phyloP scores from a whole-genome alignment of 92 coral and sea anemone genomes.

The Zoanthus sociatus region DNA sequence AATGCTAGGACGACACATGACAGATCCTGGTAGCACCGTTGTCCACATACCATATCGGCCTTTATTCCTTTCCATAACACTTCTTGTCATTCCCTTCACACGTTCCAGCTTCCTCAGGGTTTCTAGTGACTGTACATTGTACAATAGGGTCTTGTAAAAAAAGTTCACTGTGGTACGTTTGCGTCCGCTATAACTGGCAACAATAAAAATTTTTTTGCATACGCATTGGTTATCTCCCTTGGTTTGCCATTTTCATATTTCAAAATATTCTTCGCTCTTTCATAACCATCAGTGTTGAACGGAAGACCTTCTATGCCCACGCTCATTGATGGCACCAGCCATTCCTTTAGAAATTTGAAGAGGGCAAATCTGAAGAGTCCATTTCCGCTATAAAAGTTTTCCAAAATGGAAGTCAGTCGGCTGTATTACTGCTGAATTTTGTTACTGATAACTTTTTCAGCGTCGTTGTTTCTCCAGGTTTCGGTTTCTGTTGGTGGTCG shows the following conservation, averaged over 20 bases:
- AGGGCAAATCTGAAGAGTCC: slow-evolving; percentile 32
- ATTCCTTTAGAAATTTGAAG: slow-evolving; percentile 48
- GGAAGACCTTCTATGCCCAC: slow-evolving; percentile 44
- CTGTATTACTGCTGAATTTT: slow-evolving; percentile 29
- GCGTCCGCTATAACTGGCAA: slow-evolving; percentile 6
- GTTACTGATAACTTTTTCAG: slow-evolving; percentile 31
- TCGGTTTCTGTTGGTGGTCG: background rate
- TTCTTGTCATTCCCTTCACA: slow-evolving; percentile 9
- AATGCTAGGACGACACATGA: background rate
- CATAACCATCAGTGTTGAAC: slow-evolving; percentile 21
- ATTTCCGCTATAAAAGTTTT: slow-evolving; percentile 43
- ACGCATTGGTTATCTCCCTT: slow-evolving; percentile 21
- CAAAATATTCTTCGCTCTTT: slow-evolving; percentile 32
- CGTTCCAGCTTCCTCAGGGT: slow-evolving; percentile 36
- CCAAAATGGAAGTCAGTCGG: slow-evolving; percentile 53
- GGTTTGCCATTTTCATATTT: slow-evolving; percentile 34
- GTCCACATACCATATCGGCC: slow-evolving; percentile 24
- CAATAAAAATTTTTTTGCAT: background rate
- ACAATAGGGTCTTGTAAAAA: slow-evolving; percentile 18
- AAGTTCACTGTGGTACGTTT: slow-evolving; percentile 24
- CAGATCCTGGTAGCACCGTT: slow-evolving; percentile 30
- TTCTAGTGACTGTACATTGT: slow-evolving; percentile 52
- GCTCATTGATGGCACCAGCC: slow-evolving; percentile 26
- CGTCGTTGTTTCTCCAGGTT: no score
- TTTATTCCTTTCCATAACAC: slow-evolving; percentile 37